A percentile compares a stretch with the other conserved stretches of the same genome.
These are phyloP conservation scores for Drosophila melanosoma DNA, from an alignment of 2,888 invertebrate species.

Conservation along the genomic window DNA sequence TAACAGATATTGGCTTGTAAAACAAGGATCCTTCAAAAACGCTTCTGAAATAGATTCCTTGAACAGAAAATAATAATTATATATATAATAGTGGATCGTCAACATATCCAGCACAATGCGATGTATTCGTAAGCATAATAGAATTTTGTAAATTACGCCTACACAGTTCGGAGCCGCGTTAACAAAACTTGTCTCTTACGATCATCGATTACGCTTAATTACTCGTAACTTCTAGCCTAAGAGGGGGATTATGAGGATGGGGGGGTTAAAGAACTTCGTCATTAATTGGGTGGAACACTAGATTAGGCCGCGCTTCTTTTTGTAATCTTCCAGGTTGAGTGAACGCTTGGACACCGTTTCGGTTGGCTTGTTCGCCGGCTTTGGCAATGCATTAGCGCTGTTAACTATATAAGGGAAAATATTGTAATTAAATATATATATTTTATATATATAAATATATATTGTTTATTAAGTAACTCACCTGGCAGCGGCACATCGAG, in stretches of 20 bases:
- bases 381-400: constrained; percentile 90
- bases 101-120: constrained; percentile 33
- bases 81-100: neutral
- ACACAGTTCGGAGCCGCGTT: constrained; percentile 34
- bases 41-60: neutral
- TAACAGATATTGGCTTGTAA: constrained; percentile 2
- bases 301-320: constrained; percentile 96
- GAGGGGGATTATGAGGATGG: neutral
- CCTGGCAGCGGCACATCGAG: constrained; percentile 93
- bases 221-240: constrained; percentile 39
- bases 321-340: constrained; percentile 95
- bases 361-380: constrained; percentile 90
- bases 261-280: neutral
- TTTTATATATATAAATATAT: neutral
- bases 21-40: neutral
- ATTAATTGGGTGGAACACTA: constrained; percentile 82
- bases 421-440: neutral
- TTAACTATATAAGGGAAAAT: constrained; percentile 86
- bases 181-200: constrained; percentile 26
- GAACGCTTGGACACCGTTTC: constrained; percentile 94
- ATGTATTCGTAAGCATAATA: constrained; percentile 48
- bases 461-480: constrained; percentile 72
- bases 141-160: constrained; percentile 42
- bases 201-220: constrained; percentile 45
- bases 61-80: neutral